Evolutionary conservation across 2,797 vertebrate genomes (phyloP).

Genomic region (Eremophila alpestris): DNA sequence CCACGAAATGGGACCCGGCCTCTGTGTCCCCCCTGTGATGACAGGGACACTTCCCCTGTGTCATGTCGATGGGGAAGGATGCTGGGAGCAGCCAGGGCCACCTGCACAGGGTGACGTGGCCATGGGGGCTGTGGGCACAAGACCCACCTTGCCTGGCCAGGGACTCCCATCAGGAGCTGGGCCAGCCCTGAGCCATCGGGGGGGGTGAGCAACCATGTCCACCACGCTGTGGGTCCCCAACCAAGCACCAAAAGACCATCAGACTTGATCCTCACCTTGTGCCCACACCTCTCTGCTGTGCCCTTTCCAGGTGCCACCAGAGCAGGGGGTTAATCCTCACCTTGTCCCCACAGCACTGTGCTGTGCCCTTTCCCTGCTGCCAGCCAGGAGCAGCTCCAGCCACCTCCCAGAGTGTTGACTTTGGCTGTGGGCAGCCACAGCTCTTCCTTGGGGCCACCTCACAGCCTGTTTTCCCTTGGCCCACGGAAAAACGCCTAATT

Average conservation of each 20-base stretch:
- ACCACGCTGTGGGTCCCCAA: neutral
- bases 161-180: neutral
- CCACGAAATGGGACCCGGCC: neutral
- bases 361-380: neutral
- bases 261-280: neutral
- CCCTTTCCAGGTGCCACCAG: neutral
- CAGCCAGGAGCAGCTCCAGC: neutral
- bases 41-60: neutral
- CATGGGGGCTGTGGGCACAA: accelerated
- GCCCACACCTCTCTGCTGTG: neutral
- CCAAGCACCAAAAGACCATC: neutral
- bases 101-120: neutral
- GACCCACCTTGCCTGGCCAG: neutral
- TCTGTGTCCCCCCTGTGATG: neutral
- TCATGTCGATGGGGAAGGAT: accelerated
- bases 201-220: neutral
- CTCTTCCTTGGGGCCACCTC: slow-evolving; percentile 8
- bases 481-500: neutral
- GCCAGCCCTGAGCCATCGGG: neutral
- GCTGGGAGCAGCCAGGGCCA: neutral
- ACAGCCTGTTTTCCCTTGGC: neutral
- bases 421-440: neutral
- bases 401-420: neutral
- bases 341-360: neutral
- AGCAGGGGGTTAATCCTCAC: neutral